Conservation (phyloP, 2,797 vertebrate genomes). For the Benthosema pterotum region DNA sequence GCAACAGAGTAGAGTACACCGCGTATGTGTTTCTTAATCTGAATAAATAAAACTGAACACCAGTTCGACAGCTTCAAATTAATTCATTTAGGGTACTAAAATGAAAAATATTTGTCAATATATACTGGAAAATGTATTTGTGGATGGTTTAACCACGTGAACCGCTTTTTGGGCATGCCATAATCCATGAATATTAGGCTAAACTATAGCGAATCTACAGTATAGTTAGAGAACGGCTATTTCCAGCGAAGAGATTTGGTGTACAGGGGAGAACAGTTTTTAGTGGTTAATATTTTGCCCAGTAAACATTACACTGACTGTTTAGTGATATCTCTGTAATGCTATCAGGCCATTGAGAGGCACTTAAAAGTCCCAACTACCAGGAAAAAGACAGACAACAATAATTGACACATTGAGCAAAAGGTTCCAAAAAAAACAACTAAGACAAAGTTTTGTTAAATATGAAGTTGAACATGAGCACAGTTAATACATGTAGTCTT, state of each 20-base stretch:
- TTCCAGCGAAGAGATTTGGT: too few species aligned
- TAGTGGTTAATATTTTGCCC: too few species aligned
- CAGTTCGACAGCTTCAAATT: not conserved
- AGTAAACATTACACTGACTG: not conserved
- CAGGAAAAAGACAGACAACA: slow-evolving; percentile 4
- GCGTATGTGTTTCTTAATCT: not conserved
- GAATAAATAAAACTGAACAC: slow-evolving; percentile 4
- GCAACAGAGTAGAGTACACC: not conserved
- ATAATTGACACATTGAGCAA: not conserved
- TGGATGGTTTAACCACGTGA: not conserved
- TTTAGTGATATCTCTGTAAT: not conserved
- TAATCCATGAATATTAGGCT: too few species aligned
- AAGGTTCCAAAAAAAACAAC: not conserved
- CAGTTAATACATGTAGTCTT: not conserved
- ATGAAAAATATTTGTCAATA: not conserved
- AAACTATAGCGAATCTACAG: too few species aligned
- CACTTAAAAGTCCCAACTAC: slow-evolving; percentile 45
- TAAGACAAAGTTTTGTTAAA: not conserved
- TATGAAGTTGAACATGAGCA: not conserved
- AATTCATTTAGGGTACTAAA: not conserved
- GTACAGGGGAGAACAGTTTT: too few species aligned
- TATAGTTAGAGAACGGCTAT: too few species aligned
- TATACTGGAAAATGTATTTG: not conserved
- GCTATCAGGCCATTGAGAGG: slow-evolving; percentile 25
- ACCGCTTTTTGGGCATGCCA: too few species aligned